phyloP scores from a whole-genome alignment of 2,888 invertebrate genomes.

The Drosophila mercatorum region DNA sequence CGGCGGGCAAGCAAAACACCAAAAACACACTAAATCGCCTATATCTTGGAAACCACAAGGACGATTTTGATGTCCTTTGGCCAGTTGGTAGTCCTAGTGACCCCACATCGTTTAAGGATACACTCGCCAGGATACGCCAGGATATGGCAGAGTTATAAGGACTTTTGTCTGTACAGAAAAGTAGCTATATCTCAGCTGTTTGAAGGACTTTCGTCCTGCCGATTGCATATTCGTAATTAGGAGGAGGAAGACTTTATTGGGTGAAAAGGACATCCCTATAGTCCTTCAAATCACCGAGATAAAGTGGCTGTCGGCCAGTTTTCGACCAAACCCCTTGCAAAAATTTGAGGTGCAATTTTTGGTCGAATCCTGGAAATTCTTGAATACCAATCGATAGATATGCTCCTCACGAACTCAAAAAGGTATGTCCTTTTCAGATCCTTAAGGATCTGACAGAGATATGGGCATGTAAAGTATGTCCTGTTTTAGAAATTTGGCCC shows the following conservation, averaged over 20 bases:
- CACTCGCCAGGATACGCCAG: neutral
- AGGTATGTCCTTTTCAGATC: neutral
- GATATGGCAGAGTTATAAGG: neutral
- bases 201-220: neutral
- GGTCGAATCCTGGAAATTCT: neutral
- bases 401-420: neutral
- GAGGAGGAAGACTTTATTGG: neutral
- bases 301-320: neutral
- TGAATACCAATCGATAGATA: slow-evolving; percentile 1
- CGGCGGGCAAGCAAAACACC: neutral
- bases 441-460: neutral
- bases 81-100: neutral
- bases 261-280: neutral
- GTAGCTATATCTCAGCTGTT: neutral
- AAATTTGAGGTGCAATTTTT: neutral
- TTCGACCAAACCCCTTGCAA: slow-evolving; percentile 2
- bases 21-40: neutral
- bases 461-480: neutral
- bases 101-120: neutral
- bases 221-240: neutral
- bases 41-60: neutral
- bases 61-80: slow-evolving; percentile 1
- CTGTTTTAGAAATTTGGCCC: neutral
- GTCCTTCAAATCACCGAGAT: neutral
- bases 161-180: neutral